A percentile compares a stretch with the other conserved stretches of the same genome.
Evolutionary conservation across 2,888 invertebrate species (phyloP).

Genomic region (Erebia aethiops): DNA sequence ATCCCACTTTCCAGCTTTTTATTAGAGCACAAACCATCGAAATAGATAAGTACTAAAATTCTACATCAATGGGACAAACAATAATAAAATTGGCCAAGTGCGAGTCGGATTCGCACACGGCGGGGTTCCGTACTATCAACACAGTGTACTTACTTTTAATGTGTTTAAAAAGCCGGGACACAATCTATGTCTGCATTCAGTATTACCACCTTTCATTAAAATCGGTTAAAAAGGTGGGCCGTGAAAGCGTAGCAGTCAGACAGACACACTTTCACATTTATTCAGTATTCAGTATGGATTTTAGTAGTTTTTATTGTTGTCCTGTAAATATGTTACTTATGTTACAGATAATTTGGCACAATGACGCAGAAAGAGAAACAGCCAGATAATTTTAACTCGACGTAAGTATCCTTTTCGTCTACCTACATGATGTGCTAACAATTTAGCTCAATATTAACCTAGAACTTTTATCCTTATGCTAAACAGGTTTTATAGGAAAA

Average conservation of each 20-base stretch:
- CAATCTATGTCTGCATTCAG: no score
- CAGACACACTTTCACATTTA: not conserved
- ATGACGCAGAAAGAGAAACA: conserved; percentile 55
- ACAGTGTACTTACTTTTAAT: no score
- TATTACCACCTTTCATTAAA: not conserved
- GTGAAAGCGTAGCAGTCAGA: not conserved
- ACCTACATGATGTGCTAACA: not conserved
- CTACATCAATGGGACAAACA: no score
- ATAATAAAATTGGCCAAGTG: no score
- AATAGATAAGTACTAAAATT: no score
- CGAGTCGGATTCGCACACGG: no score
- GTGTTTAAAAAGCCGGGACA: no score
- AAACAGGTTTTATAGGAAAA: not conserved
- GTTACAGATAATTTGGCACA: conserved; percentile 53
- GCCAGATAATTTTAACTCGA: conserved; percentile 55
- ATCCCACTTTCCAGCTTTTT: no score
- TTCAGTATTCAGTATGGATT: no score
- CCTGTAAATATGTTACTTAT: conserved; percentile 21
- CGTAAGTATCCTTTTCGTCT: conserved; percentile 53
- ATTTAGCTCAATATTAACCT: not conserved
- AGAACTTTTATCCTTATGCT: not conserved
- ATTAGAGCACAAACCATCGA: no score
- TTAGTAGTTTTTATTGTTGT: no score
- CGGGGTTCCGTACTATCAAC: no score
- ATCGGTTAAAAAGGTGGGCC: not conserved